phyloP scores from a whole-genome alignment of 1,140 invertebrate genomes.

The Pseudomyrmex sp. region DNA sequence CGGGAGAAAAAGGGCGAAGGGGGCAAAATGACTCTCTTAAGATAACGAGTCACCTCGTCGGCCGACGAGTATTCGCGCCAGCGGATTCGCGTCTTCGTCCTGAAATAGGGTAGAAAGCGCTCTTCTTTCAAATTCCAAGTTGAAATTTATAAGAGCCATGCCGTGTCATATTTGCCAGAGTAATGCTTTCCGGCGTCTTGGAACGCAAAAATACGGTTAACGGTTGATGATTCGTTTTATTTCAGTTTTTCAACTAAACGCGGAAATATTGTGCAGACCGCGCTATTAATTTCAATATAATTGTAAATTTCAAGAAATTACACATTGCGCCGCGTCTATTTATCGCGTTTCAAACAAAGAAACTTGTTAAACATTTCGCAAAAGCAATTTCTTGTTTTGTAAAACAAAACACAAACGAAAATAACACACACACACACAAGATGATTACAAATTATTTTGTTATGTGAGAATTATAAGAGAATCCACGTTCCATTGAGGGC shows the following conservation, averaged over 20 bases:
- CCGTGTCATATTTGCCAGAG: conserved; percentile 14
- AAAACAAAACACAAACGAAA: too few species aligned
- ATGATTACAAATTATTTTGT: conserved; percentile 26
- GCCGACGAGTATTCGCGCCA: conserved; percentile 57
- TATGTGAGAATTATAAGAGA: conserved; percentile 32
- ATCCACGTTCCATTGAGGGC: neutral
- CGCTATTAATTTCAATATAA: too few species aligned
- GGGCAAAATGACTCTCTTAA: conserved; percentile 73
- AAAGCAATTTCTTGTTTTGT: too few species aligned
- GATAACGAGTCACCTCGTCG: conserved; percentile 75
- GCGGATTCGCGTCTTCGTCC: conserved; percentile 35
- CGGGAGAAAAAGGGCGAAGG: conserved; percentile 9
- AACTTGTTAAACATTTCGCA: neutral
- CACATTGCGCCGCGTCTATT: too few species aligned
- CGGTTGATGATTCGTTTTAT: neutral
- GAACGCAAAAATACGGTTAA: conserved; percentile 11
- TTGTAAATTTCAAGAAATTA: too few species aligned
- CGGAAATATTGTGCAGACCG: too few species aligned
- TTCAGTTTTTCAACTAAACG: too few species aligned
- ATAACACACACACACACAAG: neutral
- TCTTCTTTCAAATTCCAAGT: conserved; percentile 7
- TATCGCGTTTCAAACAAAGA: neutral
- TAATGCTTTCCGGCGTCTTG: conserved; percentile 1
- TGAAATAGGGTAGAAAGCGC: conserved; percentile 47
- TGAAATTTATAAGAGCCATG: conserved; percentile 31